phyloP scores from a whole-genome alignment of 2,797 vertebrate genomes.

The Cynodonichthys magdalenae region DNA sequence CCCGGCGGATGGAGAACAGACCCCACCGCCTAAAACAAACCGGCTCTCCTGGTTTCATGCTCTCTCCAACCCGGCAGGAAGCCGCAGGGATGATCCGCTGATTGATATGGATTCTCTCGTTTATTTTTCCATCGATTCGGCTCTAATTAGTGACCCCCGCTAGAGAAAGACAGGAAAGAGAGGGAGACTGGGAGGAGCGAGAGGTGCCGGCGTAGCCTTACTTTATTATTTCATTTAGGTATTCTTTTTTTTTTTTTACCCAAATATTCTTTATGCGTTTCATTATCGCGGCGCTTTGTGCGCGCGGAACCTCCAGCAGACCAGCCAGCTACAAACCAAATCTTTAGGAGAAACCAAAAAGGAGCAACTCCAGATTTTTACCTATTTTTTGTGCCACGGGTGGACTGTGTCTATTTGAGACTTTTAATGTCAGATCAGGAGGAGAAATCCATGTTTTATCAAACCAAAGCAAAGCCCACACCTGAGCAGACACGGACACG shows the following conservation, averaged over 20 bases:
- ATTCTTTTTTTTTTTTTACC: conserved; percentile 46
- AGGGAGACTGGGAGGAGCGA: conserved; percentile 73
- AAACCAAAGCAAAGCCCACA: conserved; percentile 68
- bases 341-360: conserved; percentile 69
- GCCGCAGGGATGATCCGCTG: conserved; percentile 45
- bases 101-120: conserved; percentile 75
- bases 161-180: conserved; percentile 56
- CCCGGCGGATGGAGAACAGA: conserved; percentile 78
- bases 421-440: conserved; percentile 53
- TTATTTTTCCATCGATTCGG: conserved; percentile 76
- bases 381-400: conserved; percentile 11
- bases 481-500: conserved; percentile 19
- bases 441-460: conserved; percentile 20
- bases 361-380: conserved; percentile 34
- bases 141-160: conserved; percentile 77
- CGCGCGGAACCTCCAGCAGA: conserved; percentile 44
- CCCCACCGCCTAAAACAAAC: conserved; percentile 51
- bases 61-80: conserved; percentile 40
- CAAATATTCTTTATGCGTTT: conserved; percentile 47
- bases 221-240: conserved; percentile 70
- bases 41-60: conserved; percentile 39
- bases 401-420: conserved; percentile 45
- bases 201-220: conserved; percentile 70
- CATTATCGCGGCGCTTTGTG: conserved; percentile 50
- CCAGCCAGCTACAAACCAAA: conserved; percentile 76